These are phyloP conservation scores for Enteromius argenteus DNA, from an alignment of 2,797 vertebrate species.

Conservation along the genomic window DNA sequence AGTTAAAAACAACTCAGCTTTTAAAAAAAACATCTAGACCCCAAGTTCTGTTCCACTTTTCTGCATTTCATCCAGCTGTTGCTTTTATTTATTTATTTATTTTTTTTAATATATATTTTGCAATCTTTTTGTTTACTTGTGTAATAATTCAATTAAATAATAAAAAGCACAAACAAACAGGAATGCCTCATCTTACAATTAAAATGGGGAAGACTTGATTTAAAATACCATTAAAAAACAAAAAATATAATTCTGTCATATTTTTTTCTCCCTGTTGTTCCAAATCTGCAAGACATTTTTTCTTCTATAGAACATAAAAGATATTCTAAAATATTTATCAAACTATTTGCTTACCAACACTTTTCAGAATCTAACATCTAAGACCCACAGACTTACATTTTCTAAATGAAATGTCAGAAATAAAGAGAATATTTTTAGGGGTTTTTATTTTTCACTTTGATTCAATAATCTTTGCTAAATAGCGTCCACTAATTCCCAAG, in stretches of 20 bases:
- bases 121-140: neutral
- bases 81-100: neutral
- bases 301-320: neutral
- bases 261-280: neutral
- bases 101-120: neutral
- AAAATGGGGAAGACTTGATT: neutral
- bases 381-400: neutral
- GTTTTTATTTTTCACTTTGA: neutral
- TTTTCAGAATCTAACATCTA: neutral
- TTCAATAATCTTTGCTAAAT: neutral
- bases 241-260: neutral
- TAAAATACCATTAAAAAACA: neutral
- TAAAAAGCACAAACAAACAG: neutral
- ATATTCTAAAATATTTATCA: neutral
- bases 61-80: neutral
- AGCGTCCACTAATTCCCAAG: neutral
- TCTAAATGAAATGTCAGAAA: neutral
- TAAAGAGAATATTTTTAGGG: no score
- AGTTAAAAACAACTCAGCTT: neutral
- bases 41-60: neutral
- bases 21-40: neutral
- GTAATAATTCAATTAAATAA: neutral
- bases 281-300: neutral
- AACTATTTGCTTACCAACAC: neutral
- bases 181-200: neutral